Conservation (phyloP, 2,888 invertebrate genomes). For the Elegia similella region DNA sequence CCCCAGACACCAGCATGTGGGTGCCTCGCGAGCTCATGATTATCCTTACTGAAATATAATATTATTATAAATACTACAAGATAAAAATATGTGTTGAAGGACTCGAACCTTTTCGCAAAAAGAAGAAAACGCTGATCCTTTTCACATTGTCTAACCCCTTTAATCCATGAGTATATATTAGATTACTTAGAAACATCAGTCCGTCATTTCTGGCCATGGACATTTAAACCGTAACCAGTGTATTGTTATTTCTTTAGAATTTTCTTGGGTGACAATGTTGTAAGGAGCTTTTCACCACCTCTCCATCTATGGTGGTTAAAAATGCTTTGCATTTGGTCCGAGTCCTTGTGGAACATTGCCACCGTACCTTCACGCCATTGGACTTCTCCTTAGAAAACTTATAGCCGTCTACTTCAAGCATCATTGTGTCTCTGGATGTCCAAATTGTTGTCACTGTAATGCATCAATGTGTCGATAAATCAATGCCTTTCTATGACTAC, state of each 20-base stretch:
- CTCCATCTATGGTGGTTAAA: constrained; percentile 31
- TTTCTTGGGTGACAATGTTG: constrained; percentile 25
- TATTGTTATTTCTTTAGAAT: neutral
- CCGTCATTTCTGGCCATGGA: too few relatives aligned
- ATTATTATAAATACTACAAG: neutral
- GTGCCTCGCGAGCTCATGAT: constrained; percentile 46
- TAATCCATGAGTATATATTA: too few relatives aligned
- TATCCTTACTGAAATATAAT: constrained; percentile 40
- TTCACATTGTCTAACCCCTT: too few relatives aligned
- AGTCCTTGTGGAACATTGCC: constrained; percentile 27
- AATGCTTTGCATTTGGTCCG: constrained; percentile 41
- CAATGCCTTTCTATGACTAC: too few relatives aligned
- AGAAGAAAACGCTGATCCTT: too few relatives aligned
- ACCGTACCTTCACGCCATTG: neutral
- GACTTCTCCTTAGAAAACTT: constrained; percentile 12
- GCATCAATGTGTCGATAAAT: neutral
- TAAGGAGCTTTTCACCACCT: constrained; percentile 23
- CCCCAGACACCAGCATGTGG: constrained; percentile 45
- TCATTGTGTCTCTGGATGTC: neutral
- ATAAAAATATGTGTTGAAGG: neutral
- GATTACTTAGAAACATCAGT: too few relatives aligned
- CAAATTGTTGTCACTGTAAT: neutral
- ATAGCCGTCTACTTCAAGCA: neutral
- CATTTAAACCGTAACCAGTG: too few relatives aligned
- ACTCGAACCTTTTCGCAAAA: too few relatives aligned